A percentile compares a stretch with the other conserved stretches of the same genome.
Evolutionary conservation across 2,797 vertebrate species (phyloP).

Genomic region (Eurystomus glaucurus): DNA sequence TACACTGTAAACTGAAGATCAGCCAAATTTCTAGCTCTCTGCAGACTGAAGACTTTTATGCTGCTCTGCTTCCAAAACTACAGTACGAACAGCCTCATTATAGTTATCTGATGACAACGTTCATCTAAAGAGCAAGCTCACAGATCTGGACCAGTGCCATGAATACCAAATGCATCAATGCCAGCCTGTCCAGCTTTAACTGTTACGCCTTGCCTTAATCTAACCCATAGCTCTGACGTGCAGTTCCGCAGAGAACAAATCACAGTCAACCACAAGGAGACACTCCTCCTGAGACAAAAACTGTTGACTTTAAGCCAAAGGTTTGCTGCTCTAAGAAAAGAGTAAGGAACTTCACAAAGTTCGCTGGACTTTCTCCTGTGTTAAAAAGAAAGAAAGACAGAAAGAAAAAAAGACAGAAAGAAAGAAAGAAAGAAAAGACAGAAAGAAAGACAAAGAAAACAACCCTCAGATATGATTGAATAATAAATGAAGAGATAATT

Average conservation of each 20-base stretch:
- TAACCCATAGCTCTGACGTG: background rate
- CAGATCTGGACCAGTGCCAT: slow-evolving; percentile 22
- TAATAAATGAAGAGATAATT: background rate
- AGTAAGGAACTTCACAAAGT: background rate
- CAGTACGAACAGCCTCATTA: slow-evolving; percentile 8
- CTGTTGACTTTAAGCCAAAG: background rate
- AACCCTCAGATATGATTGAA: background rate
- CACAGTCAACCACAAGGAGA: background rate
- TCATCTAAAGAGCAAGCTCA: slow-evolving; percentile 53
- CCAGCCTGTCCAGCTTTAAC: slow-evolving; percentile 19
- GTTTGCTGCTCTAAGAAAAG: background rate
- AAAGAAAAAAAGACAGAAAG: too few species aligned
- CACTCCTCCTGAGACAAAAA: background rate
- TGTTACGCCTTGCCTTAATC: background rate
- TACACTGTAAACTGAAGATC: background rate
- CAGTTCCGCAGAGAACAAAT: slow-evolving; percentile 15
- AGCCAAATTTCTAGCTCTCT: background rate
- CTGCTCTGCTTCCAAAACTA: background rate
- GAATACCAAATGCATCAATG: slow-evolving; percentile 34
- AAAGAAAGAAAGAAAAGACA: background rate
- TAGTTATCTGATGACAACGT: slow-evolving; percentile 41
- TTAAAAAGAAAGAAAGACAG: background rate
- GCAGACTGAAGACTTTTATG: slow-evolving; percentile 47
- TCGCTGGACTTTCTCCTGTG: background rate
- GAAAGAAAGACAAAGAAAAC: too few species aligned